Evolutionary conservation across 2,797 vertebrate species (phyloP).

Genomic region (Falco biarmicus): DNA sequence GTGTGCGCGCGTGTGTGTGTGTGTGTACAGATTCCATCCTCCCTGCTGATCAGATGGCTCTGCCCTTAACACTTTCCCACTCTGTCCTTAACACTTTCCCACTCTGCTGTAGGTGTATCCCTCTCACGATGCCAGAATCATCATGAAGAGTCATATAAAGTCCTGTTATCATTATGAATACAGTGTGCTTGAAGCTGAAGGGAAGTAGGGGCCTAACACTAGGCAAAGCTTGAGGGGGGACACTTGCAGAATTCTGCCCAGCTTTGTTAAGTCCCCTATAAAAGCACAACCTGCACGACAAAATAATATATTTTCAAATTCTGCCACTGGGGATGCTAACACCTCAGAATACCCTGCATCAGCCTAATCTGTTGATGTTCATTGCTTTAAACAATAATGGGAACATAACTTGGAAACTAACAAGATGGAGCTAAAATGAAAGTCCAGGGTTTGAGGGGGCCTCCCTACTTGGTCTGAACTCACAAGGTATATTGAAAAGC

Average conservation of each 20-base stretch:
- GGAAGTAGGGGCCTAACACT: neutral
- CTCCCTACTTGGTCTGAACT: neutral
- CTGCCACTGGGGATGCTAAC: neutral
- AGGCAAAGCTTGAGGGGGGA: neutral
- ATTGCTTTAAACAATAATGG: neutral
- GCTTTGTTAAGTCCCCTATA: neutral
- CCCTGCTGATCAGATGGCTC: neutral
- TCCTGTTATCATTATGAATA: accelerated
- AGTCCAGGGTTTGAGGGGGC: neutral
- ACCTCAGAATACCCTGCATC: neutral
- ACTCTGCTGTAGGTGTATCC: neutral
- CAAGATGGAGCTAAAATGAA: neutral
- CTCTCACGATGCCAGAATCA: neutral
- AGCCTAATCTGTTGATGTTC: neutral
- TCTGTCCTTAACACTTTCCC: neutral
- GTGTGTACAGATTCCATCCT: neutral
- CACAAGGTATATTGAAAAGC: neutral
- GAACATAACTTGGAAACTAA: neutral
- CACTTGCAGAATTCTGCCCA: neutral
- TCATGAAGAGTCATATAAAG: neutral
- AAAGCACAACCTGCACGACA: neutral
- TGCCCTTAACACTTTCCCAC: neutral
- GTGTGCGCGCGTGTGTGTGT: too few relatives aligned
- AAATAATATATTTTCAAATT: neutral
- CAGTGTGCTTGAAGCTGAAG: neutral